These are phyloP conservation scores for Emydoidea blandingii DNA, from an alignment of 2,797 vertebrate species.

Conservation along the genomic window DNA sequence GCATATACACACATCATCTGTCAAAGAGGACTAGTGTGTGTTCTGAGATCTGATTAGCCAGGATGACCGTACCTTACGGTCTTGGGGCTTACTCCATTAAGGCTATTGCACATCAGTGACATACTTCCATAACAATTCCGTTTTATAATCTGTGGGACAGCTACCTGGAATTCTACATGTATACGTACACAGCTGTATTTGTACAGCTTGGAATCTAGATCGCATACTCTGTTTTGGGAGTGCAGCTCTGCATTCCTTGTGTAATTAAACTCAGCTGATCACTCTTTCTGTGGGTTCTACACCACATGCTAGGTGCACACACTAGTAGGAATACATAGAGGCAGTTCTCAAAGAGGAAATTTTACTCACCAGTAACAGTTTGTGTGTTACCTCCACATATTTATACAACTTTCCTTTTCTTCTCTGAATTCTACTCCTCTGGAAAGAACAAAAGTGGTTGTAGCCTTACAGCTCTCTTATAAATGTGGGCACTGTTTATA, in stretches of 20 bases:
- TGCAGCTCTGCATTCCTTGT: neutral
- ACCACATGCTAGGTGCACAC: rapidly evolving
- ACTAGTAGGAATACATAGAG: rapidly evolving
- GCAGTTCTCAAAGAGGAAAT: neutral
- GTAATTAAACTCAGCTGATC: neutral
- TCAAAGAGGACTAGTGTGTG: neutral
- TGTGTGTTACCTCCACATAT: neutral
- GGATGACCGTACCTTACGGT: neutral
- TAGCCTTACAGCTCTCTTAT: neutral
- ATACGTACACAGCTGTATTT: neutral
- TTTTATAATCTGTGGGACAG: neutral
- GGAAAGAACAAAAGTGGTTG: neutral
- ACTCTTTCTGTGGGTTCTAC: neutral
- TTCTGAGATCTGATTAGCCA: conserved; percentile 13
- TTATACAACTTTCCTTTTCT: neutral
- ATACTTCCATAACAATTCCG: neutral
- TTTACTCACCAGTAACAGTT: neutral
- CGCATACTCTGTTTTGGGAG: neutral
- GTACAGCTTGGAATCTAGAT: neutral
- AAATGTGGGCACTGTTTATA: neutral
- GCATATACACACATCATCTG: neutral
- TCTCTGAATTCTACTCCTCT: neutral
- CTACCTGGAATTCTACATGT: neutral
- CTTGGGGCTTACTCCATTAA: neutral
- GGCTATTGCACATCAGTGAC: neutral